Base-by-base conservation (phyloP, 2,888 invertebrate genomes). In the Byasa hedistus region DNA sequence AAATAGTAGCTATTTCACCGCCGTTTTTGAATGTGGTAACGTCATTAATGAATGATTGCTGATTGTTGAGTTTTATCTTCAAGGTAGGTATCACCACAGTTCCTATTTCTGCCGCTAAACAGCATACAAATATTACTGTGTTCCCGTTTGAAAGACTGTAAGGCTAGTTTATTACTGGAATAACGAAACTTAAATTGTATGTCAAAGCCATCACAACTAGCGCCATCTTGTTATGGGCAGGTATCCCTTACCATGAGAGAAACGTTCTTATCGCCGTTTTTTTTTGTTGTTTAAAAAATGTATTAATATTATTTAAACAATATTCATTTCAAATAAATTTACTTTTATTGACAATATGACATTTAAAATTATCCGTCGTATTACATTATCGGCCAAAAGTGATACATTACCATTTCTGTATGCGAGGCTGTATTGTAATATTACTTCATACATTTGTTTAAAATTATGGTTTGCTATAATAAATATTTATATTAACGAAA, bases 281-380 rank as follows among this genome's bases (percentile, higher is more conserved):
- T 39, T 12, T 36, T 8, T 36, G 12, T 36, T 36, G 10, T 3
- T 3, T 21, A 21, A 52, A 52, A 24, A 17, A 23, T 55, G 3
- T 4, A 56, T 15, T 23, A 12, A 22, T 23, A 23, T 23, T 21
- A 54, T 23, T 54, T 12, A 54, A 54, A 54, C 15, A 56, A 56
- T 22, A 56, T 19, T 17, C 5, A 5, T 39, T 39, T 54, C 22
- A 39, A 19, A 36, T 55, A 23, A 61, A 55, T 39, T 54, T 54
- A 61, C 54, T 52, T 61, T 61, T 27, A 22, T 61, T 54, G 22
- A 61, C 52, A 61, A 12, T 52, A 36, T 61, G 27, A 60, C 51
- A 24, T 60, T 48, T 52, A 52, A 60, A 22, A 22, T 22, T 54
- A 60, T 27, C 4, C 7, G 7, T 51, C 24, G 21, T 10, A 54